Base-by-base conservation (phyloP, 92 coral and sea anemone species). In the Phymanthus crucifer region DNA sequence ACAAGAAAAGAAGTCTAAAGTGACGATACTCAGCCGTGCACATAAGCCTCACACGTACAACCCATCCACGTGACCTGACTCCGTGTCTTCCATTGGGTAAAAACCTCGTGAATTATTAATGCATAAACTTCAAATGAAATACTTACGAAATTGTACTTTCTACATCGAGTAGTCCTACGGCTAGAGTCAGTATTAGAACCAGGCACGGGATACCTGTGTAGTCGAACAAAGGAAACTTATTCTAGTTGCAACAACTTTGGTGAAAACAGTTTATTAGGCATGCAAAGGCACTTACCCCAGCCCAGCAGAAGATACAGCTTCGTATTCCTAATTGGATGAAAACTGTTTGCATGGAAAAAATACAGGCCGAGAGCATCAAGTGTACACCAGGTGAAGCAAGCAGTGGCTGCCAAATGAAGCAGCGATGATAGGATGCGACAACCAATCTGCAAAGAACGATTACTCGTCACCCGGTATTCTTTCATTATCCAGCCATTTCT, bases 311-410 rank as follows among this genome's bases (percentile, higher is more conserved):
- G 40, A 65, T 92, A 92, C 56, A 58, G 82, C 12, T 85, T 67
- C 27, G 80, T 75, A 61, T 82, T 90, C 70, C 83, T 79, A 48
- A 92, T 70, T 6, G 87, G 82, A 76, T 88, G 92, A 72, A 78
- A 77, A 31, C 90, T 91, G 85, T 92, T 92, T 5, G 83, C 81
- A 73, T 90, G 97, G 61, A 84, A 88, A 72, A 92, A 92, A 78
- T 92, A 92, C 64, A 92, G 40, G 45, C 89, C 71, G 40, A 92
- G 89, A 17, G 94, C 90, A 69, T 92, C 97, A 27, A 92, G 75
- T 4, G 89, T 78, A 40, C 94, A 90, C 97, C 97, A 92, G 0
- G 90, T 34, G 76, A 92, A 92, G 77, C 97, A 92, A 19, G 94
- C 87, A n/a, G 88, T 66, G 38, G 89, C 90, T 14, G 90, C 58